Evolutionary conservation across 2,113 vertebrate genomes (phyloP).

Genomic region (Dasyurus viverrinus): DNA sequence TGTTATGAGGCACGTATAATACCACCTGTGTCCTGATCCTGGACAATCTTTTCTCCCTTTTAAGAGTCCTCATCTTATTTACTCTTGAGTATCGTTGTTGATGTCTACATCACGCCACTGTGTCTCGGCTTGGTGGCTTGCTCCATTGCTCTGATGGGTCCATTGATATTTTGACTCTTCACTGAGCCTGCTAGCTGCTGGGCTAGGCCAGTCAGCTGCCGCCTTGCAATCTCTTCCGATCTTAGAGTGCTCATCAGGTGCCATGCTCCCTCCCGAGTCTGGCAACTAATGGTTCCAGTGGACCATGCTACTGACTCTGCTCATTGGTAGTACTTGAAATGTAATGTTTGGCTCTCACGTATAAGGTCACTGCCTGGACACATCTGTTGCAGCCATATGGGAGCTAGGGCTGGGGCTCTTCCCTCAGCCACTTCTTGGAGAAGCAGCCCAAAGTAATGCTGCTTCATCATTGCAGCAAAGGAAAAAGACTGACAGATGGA

Average conservation of each 20-base stretch:
- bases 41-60: not conserved
- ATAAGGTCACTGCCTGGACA: not conserved
- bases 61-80: not conserved
- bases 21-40: not conserved
- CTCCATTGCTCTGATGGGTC: not conserved
- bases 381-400: not conserved
- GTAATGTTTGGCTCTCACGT: not conserved
- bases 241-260: not conserved
- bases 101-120: not conserved
- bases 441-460: not conserved
- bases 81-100: not conserved
- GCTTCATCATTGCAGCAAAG: not conserved
- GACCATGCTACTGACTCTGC: not conserved
- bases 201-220: not conserved
- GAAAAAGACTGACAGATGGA: not conserved
- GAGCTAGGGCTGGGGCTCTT: not conserved
- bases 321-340: not conserved
- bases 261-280: not conserved
- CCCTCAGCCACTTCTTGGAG: not conserved
- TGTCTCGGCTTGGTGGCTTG: not conserved
- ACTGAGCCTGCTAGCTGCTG: not conserved
- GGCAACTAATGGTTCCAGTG: not conserved
- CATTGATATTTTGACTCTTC: not conserved
- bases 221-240: not conserved
- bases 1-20: not conserved